Evolutionary conservation across 2,797 vertebrate species (phyloP).

Genomic region (Crocidura indochinensis): DNA sequence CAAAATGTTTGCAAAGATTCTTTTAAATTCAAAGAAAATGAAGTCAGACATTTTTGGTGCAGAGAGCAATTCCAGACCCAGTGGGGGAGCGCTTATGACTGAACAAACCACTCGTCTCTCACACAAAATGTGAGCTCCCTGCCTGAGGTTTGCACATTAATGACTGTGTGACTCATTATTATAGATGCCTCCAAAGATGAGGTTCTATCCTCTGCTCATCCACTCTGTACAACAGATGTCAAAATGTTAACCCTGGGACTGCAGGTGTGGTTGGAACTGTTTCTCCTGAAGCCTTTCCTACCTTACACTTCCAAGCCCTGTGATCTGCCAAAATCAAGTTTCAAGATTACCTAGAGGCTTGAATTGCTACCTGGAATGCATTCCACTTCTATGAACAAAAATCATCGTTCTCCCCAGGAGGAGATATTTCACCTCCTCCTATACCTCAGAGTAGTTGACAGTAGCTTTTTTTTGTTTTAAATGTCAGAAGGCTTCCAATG

Average conservation of each 20-base stretch:
- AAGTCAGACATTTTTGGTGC: constrained; percentile 76
- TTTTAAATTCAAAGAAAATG: constrained; percentile 84
- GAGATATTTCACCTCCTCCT: constrained; percentile 77
- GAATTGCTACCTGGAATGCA: constrained; percentile 84
- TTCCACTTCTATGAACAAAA: constrained; percentile 76
- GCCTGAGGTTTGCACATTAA: constrained; percentile 75
- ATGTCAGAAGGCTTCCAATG: constrained; percentile 81
- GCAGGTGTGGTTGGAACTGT: constrained; percentile 77
- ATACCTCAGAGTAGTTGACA: constrained; percentile 79
- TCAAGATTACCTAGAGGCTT: constrained; percentile 84
- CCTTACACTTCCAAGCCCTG: constrained; percentile 68
- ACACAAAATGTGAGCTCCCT: constrained; percentile 72
- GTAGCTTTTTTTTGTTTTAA: constrained; percentile 79
- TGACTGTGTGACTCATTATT: constrained; percentile 76
- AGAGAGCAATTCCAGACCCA: constrained; percentile 82
- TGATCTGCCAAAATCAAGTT: constrained; percentile 76
- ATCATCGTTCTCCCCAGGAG: constrained; percentile 74
- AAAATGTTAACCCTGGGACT: constrained; percentile 71
- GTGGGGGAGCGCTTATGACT: constrained; percentile 69
- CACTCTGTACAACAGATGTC: constrained; percentile 58
- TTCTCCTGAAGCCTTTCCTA: constrained; percentile 61
- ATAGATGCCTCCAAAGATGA: constrained; percentile 74
- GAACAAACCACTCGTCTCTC: constrained; percentile 74
- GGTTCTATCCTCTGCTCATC: constrained; percentile 76
- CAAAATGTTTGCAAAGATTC: constrained; percentile 73